phyloP scores from a whole-genome alignment of 2,113 vertebrate genomes.

The Zosterops lateralis region DNA sequence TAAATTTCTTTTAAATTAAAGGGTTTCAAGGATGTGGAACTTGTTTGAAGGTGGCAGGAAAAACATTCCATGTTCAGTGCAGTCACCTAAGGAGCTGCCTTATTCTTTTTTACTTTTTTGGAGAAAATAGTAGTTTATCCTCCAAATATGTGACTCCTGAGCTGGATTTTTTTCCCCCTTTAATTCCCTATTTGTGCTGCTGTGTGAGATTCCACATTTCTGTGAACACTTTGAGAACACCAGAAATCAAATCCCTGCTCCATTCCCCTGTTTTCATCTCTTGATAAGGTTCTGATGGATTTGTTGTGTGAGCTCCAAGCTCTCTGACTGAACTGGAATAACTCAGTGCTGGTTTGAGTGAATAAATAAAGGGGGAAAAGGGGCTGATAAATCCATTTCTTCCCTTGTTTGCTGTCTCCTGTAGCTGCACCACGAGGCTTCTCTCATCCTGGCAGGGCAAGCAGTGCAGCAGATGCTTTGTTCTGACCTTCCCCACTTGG shows the following conservation, averaged over 20 bases:
- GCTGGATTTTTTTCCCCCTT: not conserved
- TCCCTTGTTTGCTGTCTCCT: not conserved
- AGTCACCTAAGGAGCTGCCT: not conserved
- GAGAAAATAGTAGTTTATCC: not conserved
- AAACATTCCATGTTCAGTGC: not conserved
- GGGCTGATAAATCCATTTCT: not conserved
- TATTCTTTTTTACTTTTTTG: not conserved
- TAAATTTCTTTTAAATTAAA: not conserved
- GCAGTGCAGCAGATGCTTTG: slow-evolving; percentile 51
- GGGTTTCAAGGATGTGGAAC: not conserved
- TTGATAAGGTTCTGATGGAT: not conserved
- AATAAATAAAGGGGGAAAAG: not conserved
- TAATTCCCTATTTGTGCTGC: not conserved
- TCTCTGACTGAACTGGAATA: not conserved
- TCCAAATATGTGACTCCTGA: not conserved
- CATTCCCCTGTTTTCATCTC: not conserved
- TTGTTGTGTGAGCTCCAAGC: not conserved
- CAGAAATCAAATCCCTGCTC: not conserved
- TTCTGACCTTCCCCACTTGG: not conserved
- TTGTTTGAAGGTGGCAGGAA: not conserved
- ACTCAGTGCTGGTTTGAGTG: not conserved
- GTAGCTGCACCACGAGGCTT: slow-evolving; percentile 12
- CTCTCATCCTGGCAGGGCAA: slow-evolving; percentile 53
- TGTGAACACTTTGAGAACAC: not conserved
- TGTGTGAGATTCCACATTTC: not conserved